A percentile compares a stretch with the other conserved stretches of the same genome.
These are phyloP conservation scores for Forbesichthys papilliferus DNA, from an alignment of 2,113 vertebrate genomes.

Conservation along the genomic window DNA sequence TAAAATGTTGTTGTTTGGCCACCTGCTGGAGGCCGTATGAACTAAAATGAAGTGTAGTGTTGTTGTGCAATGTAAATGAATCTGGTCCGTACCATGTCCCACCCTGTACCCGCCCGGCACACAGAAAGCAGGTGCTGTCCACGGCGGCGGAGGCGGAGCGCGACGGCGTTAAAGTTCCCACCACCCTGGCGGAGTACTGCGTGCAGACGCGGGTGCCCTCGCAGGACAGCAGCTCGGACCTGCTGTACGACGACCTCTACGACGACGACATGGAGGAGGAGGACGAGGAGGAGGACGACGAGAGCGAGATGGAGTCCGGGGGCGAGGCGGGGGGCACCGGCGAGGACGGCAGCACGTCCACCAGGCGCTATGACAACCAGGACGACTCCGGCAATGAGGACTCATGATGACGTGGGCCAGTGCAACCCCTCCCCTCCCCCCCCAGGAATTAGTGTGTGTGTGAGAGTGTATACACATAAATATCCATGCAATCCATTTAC, in stretches of 20 bases:
- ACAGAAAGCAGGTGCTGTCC: slow-evolving; percentile 93
- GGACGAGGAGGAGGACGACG: slow-evolving; percentile 88
- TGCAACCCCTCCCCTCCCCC: slow-evolving; percentile 29
- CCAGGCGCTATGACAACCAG: slow-evolving; percentile 92
- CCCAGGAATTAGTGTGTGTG: slow-evolving; percentile 17
- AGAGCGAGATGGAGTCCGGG: slow-evolving; percentile 84
- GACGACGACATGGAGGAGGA: slow-evolving; percentile 96
- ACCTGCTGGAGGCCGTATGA: too few relatives aligned
- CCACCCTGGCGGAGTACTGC: slow-evolving; percentile 97
- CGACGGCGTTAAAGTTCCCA: slow-evolving; percentile 96
- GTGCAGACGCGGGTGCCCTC: slow-evolving; percentile 99
- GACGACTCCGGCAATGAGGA: slow-evolving; percentile 98
- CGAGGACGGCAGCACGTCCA: slow-evolving; percentile 85
- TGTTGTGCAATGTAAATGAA: too few relatives aligned
- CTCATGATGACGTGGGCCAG: slow-evolving; percentile 82
- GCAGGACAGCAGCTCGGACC: slow-evolving; percentile 97
- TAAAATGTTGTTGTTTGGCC: too few relatives aligned
- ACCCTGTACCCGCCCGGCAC: background rate
- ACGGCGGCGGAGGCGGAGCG: slow-evolving; percentile 95
- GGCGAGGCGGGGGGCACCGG: slow-evolving; percentile 86
- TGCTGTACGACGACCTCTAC: slow-evolving; percentile 96
- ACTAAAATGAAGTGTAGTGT: background rate
- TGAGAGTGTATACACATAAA: slow-evolving; percentile 4
- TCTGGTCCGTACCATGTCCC: background rate
- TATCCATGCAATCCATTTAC: slow-evolving; percentile 13